Conservation (phyloP, 1,140 invertebrate genomes). For the Amyelois transitella region DNA sequence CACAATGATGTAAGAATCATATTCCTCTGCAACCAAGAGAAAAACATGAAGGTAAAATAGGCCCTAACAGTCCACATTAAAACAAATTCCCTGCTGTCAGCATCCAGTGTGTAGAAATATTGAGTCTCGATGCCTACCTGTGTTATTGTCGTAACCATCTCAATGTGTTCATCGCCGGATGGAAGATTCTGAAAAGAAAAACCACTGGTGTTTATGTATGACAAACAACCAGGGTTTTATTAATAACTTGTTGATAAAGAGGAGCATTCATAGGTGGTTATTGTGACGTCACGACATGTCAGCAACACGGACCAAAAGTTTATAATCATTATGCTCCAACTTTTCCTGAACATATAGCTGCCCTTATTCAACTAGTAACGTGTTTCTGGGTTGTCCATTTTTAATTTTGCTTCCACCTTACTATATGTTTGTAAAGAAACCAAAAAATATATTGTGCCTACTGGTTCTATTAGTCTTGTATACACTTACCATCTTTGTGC, state of each 20-base stretch:
- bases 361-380: no score
- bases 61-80: slow-evolving; percentile 8
- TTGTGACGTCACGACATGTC: slow-evolving; percentile 60
- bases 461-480: not conserved
- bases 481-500: slow-evolving; percentile 91
- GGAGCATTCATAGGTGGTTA: slow-evolving; percentile 70
- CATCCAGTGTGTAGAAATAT: slow-evolving; percentile 32
- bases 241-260: slow-evolving; percentile 71
- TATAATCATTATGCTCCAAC: slow-evolving; percentile 65
- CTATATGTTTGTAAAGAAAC: no score
- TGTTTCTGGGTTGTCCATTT: no score
- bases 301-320: slow-evolving; percentile 70
- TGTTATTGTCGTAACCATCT: slow-evolving; percentile 42
- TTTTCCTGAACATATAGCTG: no score
- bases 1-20: slow-evolving; percentile 99
- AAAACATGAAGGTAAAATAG: slow-evolving; percentile 47
- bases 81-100: slow-evolving; percentile 27
- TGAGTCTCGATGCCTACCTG: slow-evolving; percentile 61
- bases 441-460: no score
- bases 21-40: slow-evolving; percentile 91
- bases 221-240: slow-evolving; percentile 76
- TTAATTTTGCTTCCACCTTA: no score
- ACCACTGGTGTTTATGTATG: slow-evolving; percentile 76
- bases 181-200: slow-evolving; percentile 75
- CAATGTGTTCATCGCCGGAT: slow-evolving; percentile 57